Conservation (phyloP, 2,113 vertebrate genomes). For the Zingel zingel region DNA sequence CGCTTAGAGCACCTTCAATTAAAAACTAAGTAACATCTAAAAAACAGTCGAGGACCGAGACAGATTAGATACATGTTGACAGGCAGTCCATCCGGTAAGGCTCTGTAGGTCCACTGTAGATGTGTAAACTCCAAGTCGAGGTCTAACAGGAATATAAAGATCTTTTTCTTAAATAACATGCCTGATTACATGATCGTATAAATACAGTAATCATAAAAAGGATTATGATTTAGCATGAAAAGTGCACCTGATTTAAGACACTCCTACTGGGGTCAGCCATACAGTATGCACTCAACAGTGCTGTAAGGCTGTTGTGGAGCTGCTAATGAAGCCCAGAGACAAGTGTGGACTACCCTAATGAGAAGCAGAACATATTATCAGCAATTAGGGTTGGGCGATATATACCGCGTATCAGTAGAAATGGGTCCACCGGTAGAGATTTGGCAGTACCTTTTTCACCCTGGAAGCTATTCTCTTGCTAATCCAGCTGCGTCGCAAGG, state of each 20-base stretch:
- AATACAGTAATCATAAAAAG: constrained; percentile 11
- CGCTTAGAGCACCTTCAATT: background rate
- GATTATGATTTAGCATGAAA: background rate
- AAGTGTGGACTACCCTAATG: background rate
- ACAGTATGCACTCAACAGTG: background rate
- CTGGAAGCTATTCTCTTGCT: no score
- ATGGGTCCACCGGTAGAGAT: no score
- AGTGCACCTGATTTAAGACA: constrained; percentile 4
- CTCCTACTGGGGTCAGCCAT: background rate
- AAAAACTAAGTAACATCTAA: constrained; percentile 9
- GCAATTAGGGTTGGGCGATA: no score
- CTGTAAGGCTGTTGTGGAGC: background rate
- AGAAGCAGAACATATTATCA: background rate
- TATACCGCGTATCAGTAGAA: no score
- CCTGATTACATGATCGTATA: constrained; percentile 27
- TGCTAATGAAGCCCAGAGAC: constrained; percentile 5
- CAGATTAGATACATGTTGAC: background rate
- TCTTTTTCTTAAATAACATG: constrained; percentile 26
- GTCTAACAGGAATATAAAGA: background rate
- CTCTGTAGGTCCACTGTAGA: constrained; percentile 29
- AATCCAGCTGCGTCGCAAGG: no score
- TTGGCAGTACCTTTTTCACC: no score
- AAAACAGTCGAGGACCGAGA: background rate
- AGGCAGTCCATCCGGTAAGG: constrained; percentile 25
- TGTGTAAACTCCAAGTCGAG: constrained; percentile 4